phyloP scores from a whole-genome alignment of 2,797 vertebrate species.

The Lithobates pipiens region DNA sequence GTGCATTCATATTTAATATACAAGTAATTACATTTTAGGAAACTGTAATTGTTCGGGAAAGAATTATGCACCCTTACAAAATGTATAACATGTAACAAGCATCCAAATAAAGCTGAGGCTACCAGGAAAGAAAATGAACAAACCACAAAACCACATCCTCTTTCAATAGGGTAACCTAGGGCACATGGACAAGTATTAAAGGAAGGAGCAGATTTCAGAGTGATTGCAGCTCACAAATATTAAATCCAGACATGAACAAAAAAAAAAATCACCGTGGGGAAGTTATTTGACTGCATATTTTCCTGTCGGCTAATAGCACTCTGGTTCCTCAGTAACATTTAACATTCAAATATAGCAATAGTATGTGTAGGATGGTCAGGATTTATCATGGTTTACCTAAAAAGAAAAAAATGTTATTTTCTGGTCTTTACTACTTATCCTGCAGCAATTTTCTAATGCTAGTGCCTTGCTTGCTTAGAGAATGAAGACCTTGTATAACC shows the following conservation, averaged over 20 bases:
- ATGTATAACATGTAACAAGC: slow-evolving; percentile 56
- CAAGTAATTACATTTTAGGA: slow-evolving; percentile 59
- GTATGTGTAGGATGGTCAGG: background rate
- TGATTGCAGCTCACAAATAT: slow-evolving; percentile 57
- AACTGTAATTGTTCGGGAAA: slow-evolving; percentile 56
- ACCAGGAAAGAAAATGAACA: slow-evolving; percentile 61
- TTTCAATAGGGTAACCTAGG: slow-evolving; percentile 59
- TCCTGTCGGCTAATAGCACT: slow-evolving; percentile 47
- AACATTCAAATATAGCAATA: slow-evolving; percentile 16
- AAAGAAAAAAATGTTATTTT: slow-evolving; percentile 11
- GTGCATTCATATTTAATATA: slow-evolving; percentile 57
- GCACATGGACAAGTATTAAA: slow-evolving; percentile 59
- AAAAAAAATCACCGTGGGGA: slow-evolving; percentile 26
- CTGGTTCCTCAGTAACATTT: slow-evolving; percentile 22
- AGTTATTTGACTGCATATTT: slow-evolving; percentile 51
- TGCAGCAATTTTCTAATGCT: background rate
- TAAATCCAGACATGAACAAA: slow-evolving; percentile 56
- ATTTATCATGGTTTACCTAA: background rate
- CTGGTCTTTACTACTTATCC: slow-evolving; percentile 6
- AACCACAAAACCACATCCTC: slow-evolving; percentile 62
- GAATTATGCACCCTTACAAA: slow-evolving; percentile 57
- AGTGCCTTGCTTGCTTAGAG: background rate
- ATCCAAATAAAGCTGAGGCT: slow-evolving; percentile 60
- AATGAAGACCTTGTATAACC: slow-evolving; percentile 37
- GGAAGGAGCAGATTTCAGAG: slow-evolving; percentile 54